Percentiles rank a stretch among this genome's conserved stretches.
Evolutionary conservation across 2,113 vertebrate genomes (phyloP).

Genomic region (Ceyx cyanopectus): DNA sequence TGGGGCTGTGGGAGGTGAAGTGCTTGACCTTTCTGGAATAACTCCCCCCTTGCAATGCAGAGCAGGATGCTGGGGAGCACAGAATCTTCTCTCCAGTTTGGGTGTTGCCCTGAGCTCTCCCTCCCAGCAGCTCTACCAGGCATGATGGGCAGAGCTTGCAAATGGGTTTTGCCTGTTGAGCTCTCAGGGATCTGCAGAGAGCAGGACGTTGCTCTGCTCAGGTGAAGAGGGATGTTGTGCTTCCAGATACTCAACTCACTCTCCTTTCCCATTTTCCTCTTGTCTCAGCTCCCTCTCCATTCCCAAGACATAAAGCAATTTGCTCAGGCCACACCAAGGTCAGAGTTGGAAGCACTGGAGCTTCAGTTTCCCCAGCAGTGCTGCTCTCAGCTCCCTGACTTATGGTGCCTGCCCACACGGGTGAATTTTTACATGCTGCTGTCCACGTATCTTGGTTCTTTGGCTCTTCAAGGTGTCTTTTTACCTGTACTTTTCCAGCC

Average conservation of each 20-base stretch:
- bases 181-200: fast-evolving
- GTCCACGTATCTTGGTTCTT: not conserved
- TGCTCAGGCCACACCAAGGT: too few species aligned
- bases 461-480: not conserved
- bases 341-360: not conserved
- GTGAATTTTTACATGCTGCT: not conserved
- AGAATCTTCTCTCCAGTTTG: fast-evolving
- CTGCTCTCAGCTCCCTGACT: not conserved
- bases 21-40: not conserved
- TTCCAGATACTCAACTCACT: fast-evolving
- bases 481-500: slow-evolving; percentile 58
- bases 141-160: not conserved
- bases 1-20: fast-evolving
- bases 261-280: not conserved
- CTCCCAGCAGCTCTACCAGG: not conserved
- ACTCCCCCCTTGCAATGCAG: fast-evolving
- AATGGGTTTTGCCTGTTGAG: not conserved
- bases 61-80: not conserved
- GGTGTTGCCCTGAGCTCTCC: not conserved
- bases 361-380: not conserved
- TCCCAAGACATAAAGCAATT: not conserved
- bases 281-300: not conserved
- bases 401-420: fast-evolving
- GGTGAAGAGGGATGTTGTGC: fast-evolving
- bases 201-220: fast-evolving